phyloP scores from a whole-genome alignment of 2,113 vertebrate species.

The Motacilla alba region DNA sequence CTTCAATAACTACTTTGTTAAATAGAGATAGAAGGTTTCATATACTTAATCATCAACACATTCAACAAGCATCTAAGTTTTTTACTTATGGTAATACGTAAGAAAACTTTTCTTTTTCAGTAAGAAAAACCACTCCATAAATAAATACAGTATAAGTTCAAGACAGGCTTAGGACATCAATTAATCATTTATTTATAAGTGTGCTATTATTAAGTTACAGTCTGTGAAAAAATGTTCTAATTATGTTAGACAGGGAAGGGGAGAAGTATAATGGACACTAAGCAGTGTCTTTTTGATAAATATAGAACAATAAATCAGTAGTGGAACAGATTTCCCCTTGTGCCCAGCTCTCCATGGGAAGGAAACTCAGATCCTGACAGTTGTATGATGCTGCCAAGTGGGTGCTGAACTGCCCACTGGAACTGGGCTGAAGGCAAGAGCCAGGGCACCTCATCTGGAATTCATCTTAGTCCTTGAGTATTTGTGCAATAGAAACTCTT shows the following conservation, averaged over 20 bases:
- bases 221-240: background rate
- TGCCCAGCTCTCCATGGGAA: background rate
- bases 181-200: background rate
- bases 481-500: background rate
- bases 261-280: background rate
- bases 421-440: background rate
- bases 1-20: background rate
- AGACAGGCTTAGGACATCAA: background rate
- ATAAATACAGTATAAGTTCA: background rate
- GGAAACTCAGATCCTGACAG: background rate
- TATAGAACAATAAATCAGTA: background rate
- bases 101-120: too few species aligned
- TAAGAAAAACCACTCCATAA: background rate
- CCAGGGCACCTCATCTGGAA: background rate
- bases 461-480: background rate
- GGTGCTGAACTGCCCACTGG: background rate
- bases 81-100: background rate
- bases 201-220: background rate
- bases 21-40: background rate
- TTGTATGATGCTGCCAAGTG: fast-evolving
- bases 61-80: background rate
- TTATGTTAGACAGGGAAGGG: background rate
- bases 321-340: background rate
- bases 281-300: background rate
- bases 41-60: fast-evolving